phyloP scores from a whole-genome alignment of 2,888 invertebrate species.

The Ephialtes manifestator region DNA sequence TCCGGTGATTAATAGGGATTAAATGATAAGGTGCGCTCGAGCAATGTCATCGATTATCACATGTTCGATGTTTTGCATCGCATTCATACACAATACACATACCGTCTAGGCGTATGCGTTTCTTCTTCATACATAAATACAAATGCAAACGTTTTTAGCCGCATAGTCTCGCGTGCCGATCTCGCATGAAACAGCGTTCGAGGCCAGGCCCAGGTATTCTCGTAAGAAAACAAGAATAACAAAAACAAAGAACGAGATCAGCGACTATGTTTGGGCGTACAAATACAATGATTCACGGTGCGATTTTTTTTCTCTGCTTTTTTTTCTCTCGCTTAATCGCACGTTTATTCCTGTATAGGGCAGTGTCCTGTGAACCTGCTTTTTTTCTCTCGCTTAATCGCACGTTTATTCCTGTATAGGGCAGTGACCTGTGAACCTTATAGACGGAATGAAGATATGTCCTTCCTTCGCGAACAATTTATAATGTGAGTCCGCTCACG shows the following conservation, averaged over 20 bases:
- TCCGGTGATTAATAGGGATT: conserved; percentile 76
- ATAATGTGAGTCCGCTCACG: conserved; percentile 19
- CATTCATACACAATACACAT: conserved; percentile 40
- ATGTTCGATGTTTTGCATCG: conserved; percentile 75
- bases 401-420: conserved; percentile 65
- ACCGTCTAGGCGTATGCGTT: conserved; percentile 55
- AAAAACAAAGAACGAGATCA: conserved; percentile 44
- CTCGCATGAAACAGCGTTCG: conserved; percentile 21
- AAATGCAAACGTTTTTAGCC: conserved; percentile 50
- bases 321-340: conserved; percentile 44
- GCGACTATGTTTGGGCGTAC: conserved; percentile 56
- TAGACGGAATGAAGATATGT: conserved; percentile 70
- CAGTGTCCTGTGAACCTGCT: conserved; percentile 69
- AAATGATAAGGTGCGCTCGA: conserved; percentile 79
- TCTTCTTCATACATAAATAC: conserved; percentile 60
- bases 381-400: conserved; percentile 40
- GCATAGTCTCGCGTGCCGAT: conserved; percentile 22
- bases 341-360: conserved; percentile 66
- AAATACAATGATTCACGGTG: conserved; percentile 55
- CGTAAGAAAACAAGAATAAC: conserved; percentile 11
- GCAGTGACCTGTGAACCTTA: conserved; percentile 68
- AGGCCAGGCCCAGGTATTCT: conserved; percentile 7
- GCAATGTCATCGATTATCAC: conserved; percentile 82
- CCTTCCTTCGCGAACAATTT: conserved; percentile 45
- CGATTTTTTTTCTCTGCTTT: conserved; percentile 26